Evolutionary conservation across 1,140 invertebrate genomes (phyloP).

Genomic region (Nylanderia fulva): DNA sequence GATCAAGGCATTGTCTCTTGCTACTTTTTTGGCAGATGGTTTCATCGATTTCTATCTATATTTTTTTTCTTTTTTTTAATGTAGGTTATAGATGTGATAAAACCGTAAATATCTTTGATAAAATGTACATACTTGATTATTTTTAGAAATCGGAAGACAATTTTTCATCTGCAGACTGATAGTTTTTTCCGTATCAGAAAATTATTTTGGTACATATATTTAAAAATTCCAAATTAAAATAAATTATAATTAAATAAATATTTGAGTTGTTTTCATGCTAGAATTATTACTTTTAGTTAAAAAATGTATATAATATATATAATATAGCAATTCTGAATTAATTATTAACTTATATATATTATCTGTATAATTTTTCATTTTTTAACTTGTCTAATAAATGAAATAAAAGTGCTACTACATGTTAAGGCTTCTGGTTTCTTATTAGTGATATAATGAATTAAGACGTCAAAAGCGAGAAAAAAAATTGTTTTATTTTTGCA

Average conservation of each 20-base stretch:
- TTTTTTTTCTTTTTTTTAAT: neutral
- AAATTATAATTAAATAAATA: neutral
- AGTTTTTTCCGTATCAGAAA: no score
- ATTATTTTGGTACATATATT: no score
- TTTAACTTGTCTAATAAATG: neutral
- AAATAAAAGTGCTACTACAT: neutral
- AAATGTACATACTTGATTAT: neutral
- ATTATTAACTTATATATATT: neutral
- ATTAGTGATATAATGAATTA: no score
- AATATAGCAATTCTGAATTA: neutral
- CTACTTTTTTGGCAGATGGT: neutral
- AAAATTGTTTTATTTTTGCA: no score
- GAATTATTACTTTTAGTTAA: neutral
- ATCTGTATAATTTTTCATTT: slow-evolving; percentile 13
- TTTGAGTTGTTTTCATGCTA: neutral
- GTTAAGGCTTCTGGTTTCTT: neutral
- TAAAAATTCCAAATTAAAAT: no score
- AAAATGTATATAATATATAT: neutral
- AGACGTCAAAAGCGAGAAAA: no score
- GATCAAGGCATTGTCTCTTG: neutral
- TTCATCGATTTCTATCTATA: neutral
- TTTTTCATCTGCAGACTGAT: no score
- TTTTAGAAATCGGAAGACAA: neutral
- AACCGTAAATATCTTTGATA: neutral
- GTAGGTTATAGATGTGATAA: neutral